Percentiles rank a stretch among this genome's conserved stretches.
Evolutionary conservation across 92 coral and sea anemone genomes (phyloP).

Genomic region (Phenganax subtilis): DNA sequence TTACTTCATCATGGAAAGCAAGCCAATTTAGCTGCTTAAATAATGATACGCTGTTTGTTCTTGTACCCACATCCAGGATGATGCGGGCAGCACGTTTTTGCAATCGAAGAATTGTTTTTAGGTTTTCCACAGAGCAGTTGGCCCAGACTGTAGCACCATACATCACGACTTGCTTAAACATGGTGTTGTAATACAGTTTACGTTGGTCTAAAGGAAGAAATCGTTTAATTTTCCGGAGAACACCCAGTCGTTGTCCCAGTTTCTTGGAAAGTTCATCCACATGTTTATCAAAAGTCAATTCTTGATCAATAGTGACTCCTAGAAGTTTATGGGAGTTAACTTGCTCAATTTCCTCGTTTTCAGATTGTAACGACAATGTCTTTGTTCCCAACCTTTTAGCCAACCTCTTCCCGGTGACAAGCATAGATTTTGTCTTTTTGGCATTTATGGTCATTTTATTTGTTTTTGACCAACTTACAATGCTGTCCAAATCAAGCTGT

Average conservation of each 20-base stretch:
- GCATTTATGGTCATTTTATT: constrained; percentile 43
- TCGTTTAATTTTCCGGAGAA: constrained; percentile 36
- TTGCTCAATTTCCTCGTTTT: constrained; percentile 43
- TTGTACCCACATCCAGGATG: constrained; percentile 17
- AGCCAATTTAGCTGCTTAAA: constrained; percentile 36
- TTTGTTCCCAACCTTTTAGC: constrained; percentile 42
- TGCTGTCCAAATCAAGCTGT: constrained; percentile 45
- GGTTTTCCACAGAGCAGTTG: constrained; percentile 26
- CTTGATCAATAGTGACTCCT: constrained; percentile 51
- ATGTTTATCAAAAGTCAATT: constrained; percentile 51
- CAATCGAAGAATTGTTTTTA: constrained; percentile 5
- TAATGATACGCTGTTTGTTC: constrained; percentile 13
- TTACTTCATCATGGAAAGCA: constrained; percentile 48
- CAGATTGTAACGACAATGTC: constrained; percentile 27
- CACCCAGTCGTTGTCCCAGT: constrained; percentile 45
- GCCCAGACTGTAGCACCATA: constrained; percentile 37
- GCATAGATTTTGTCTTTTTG: constrained; percentile 37
- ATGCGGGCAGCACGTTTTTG: constrained; percentile 27
- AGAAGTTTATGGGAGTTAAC: constrained; percentile 49
- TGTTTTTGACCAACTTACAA: constrained; percentile 28
- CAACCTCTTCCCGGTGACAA: constrained; percentile 29
- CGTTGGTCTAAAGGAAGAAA: constrained; percentile 48
- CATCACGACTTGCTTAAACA: constrained; percentile 45
- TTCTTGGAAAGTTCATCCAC: constrained; percentile 49
- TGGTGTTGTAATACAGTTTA: constrained; percentile 35